These are phyloP conservation scores for Colius striatus DNA, from an alignment of 2,113 vertebrate genomes.

Conservation along the genomic window DNA sequence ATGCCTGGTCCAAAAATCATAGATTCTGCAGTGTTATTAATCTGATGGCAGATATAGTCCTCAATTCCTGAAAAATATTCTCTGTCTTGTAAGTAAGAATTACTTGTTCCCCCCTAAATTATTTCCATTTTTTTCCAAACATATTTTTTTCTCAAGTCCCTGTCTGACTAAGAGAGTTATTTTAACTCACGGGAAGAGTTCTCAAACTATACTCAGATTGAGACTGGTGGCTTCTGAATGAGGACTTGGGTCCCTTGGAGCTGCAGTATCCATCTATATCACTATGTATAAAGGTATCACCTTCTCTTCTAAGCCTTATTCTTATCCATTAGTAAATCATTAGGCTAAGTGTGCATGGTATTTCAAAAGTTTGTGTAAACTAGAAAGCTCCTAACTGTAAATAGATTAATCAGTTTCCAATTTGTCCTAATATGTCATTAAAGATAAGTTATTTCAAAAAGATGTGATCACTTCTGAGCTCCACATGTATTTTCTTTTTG, in stretches of 20 bases:
- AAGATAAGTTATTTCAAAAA: not conserved
- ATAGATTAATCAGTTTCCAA: not conserved
- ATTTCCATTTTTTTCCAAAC: not conserved
- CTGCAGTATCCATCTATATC: not conserved
- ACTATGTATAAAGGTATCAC: not conserved
- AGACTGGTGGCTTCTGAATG: not conserved
- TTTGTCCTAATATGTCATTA: not conserved
- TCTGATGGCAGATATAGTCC: not conserved
- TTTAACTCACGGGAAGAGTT: not conserved
- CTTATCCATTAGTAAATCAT: not conserved
- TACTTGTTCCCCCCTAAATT: not conserved
- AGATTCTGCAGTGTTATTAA: not conserved
- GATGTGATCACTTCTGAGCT: not conserved
- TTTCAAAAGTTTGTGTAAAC: slow-evolving; percentile 1
- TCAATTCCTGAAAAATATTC: not conserved
- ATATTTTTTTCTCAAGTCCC: not conserved
- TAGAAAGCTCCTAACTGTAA: not conserved
- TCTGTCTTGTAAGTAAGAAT: not conserved
- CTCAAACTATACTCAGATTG: not conserved
- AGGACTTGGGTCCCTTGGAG: not conserved
- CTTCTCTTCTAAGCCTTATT: not conserved
- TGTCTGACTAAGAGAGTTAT: not conserved
- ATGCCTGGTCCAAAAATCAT: not conserved
- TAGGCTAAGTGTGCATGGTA: not conserved
- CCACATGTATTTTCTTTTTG: not conserved